These are phyloP conservation scores for Hyperopisus bebe DNA, from an alignment of 2,113 vertebrate genomes.

Conservation along the genomic window DNA sequence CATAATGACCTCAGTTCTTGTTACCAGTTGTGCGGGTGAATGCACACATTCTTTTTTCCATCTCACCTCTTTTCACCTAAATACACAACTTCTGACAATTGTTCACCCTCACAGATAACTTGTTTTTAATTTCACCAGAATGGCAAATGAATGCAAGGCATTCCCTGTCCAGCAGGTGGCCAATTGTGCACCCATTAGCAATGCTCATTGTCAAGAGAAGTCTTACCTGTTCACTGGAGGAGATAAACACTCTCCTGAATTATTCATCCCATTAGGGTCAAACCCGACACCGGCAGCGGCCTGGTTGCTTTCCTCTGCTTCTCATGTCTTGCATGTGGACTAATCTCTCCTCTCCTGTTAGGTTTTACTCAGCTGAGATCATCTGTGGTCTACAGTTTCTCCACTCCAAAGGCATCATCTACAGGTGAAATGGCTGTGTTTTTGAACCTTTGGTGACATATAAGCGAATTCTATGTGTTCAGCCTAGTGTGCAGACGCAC, in stretches of 20 bases:
- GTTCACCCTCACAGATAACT: not conserved
- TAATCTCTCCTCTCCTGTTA: slow-evolving; percentile 41
- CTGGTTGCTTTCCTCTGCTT: slow-evolving; percentile 9
- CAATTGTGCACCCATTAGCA: not conserved
- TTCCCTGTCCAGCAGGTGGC: not conserved
- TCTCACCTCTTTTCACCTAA: not conserved
- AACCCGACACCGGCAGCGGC: slow-evolving; percentile 26
- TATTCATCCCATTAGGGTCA: slow-evolving; percentile 41
- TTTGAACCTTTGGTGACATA: not conserved
- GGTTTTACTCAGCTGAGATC: slow-evolving; percentile 94
- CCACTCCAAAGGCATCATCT: slow-evolving; percentile 90
- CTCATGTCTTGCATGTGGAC: not conserved
- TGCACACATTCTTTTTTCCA: not conserved
- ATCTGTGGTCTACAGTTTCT: slow-evolving; percentile 91
- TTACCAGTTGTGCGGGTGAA: not conserved
- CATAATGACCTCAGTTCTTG: not conserved
- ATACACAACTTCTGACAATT: not conserved
- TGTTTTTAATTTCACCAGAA: not conserved
- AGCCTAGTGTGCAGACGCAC: not conserved
- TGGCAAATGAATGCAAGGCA: not conserved
- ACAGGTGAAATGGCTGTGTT: slow-evolving; percentile 67
- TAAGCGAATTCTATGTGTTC: not conserved
- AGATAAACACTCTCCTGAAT: slow-evolving; percentile 56
- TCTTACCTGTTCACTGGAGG: slow-evolving; percentile 45
- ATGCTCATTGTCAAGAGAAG: slow-evolving; percentile 41